Evolutionary conservation across 2,888 invertebrate species (phyloP), one percentile per base, ranked within the genome.

Genomic region (Abscondita cerata): DNA sequence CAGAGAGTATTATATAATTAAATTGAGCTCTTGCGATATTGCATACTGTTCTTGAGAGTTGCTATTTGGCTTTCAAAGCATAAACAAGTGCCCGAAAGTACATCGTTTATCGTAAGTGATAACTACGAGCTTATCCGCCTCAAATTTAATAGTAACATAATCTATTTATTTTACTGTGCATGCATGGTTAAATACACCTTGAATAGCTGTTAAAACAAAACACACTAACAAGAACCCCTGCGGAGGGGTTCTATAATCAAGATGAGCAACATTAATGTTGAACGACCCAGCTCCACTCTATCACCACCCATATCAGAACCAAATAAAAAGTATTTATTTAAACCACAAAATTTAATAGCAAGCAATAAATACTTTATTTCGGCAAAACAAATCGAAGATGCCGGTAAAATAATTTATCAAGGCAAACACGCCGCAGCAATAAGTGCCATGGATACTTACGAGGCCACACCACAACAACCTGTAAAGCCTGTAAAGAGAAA

Each of bases 271-370:
- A 55, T 47, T 13, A 38, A 52, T 34, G 38, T 20, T 36, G 54
- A 58, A 48, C 40, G 20, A 41, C 16, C 4, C 44, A 52, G 52
- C 52, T 6, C 52, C 8, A 15, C 11, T 11, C 52, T 52, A 25
- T 52, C 52, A 18, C 52, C 52, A 15, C 38, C 52, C 38, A 52
- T 52, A 52, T 52, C 38, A 52, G 52, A 52, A 38, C 36, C 38
- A 12, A 52, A 38, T 52, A 52, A 52, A 52, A 50, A 61, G n/a
- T 55, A 61, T 41, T 20, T 25, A 31, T 52, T 55, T 51, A 52
- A 56, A 55, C 51, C 25, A 38, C 18, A 33, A 55, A 52, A 55
- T 55, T 38, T 18, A 54, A 55, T 55, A 60, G 46, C 36, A 41
- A 55, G 20, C n/a, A 31, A 51, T 20, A 51, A 36, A 51, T 54